phyloP scores from a whole-genome alignment of 2,888 invertebrate genomes.

The Graphium colonna region DNA sequence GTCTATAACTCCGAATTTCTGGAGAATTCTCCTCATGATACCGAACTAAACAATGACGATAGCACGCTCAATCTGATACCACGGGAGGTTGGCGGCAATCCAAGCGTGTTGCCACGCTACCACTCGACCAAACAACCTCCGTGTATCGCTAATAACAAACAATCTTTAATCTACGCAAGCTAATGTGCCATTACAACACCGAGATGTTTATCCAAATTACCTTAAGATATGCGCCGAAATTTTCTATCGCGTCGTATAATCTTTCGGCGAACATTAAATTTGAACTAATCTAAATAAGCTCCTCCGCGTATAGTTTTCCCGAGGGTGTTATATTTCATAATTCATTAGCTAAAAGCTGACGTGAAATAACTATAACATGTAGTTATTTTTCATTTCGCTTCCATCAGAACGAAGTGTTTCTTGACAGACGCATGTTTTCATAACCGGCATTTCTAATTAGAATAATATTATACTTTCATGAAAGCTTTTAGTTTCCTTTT shows the following conservation, averaged over 20 bases:
- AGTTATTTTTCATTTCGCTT: not conserved
- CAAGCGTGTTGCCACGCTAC: conserved; percentile 56
- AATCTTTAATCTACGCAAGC: conserved; percentile 22
- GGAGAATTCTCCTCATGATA: conserved; percentile 38
- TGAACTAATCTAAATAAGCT: no score
- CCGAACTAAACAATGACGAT: conserved; percentile 53
- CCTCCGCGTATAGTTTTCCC: no score
- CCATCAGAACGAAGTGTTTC: not conserved
- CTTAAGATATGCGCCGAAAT: not conserved
- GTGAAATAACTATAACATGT: no score
- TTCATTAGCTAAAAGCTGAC: no score
- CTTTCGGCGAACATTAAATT: no score
- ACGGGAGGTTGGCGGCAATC: conserved; percentile 59
- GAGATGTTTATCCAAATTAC: conserved; percentile 11
- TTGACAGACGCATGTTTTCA: not conserved
- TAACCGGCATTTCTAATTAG: not conserved
- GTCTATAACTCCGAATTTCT: conserved; percentile 33
- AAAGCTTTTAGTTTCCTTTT: not conserved
- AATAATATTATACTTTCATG: not conserved
- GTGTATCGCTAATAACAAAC: conserved; percentile 33
- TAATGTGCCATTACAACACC: conserved; percentile 14
- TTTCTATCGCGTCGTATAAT: not conserved
- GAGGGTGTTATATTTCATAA: no score
- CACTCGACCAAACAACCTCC: conserved; percentile 28
- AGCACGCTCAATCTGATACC: conserved; percentile 41